Evolutionary conservation across 1,140 invertebrate genomes (phyloP), one percentile per base, ranked within the genome.

Genomic region (Drosophila seguyi): DNA sequence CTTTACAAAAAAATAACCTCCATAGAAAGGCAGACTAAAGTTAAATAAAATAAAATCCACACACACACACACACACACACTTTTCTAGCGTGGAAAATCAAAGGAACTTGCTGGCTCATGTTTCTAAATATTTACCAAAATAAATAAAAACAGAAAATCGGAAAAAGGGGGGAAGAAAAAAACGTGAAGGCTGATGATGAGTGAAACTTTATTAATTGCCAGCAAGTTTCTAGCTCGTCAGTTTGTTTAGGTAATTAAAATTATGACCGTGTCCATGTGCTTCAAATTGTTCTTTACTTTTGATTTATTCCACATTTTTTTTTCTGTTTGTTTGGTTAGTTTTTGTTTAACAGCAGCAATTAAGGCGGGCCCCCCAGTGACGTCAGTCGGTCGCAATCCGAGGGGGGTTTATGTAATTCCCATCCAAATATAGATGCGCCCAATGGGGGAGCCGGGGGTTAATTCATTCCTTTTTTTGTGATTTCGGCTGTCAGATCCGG

Each of bases 181-280:
- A 57, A 57, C 8, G 10, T 31, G n/a, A 29, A 50, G 47, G n/a
- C 34, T 38, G 52, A n/a, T 55, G 52, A 39, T 38, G 52, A 39
- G 53, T 53, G 47, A 80, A 84, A 84, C 79, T 87, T 86, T 79
- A 82, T 82, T 87, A 86, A 87, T 82, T 82, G 79, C 83, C 66
- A 38, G 59, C 50, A 71, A 81, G 53, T 82, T 86, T 79, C 18
- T 55, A 81, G 76, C 66, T 86, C 78, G 60, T 67, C 74, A 73
- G 80, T 83, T 88, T 87, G 80, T 87, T 87, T 87, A 77, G 84
- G 85, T 87, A 84, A 87, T 87, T 87, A 75, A 90, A 87, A 84
- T 78, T 87, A 74, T 87, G 68, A 41, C 72, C 84, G 38, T 79
- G 67, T 61, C 39, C 59, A 44, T 52, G 45, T 56, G 63, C 66